Base-by-base conservation (phyloP, 2,113 vertebrate genomes). In the Leptocoma aspasia region DNA sequence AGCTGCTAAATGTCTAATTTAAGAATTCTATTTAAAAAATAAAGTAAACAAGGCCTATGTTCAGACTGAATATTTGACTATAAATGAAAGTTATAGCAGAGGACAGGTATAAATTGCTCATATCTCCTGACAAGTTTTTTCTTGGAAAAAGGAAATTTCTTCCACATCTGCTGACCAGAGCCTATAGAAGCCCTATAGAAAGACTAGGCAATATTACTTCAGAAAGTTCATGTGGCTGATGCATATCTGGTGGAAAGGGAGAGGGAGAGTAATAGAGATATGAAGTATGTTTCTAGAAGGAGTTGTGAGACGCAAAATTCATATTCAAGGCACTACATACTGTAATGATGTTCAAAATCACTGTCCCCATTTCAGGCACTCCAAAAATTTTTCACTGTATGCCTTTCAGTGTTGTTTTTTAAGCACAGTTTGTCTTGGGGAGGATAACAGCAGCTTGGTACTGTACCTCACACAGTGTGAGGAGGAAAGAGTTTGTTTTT, bases 381-480 rank as follows among this genome's bases (percentile, higher is more conserved):
- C n/a, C 3, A 68, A 77, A 88, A 30, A 8, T 23, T 44, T 83
- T 92, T 88, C 56, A 59, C 4, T 59, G 8, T 44, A 56, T 81
- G 39, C 12, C 35, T 13, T 86, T 83, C 30, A 37, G 35, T 83
- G 44, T 31, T 73, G 16, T 37, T 83, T 89, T 90, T 83, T 52
- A 80, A 66, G 60, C 12, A 23, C 1, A 59, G 30, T 22, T 90
- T 95, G 27, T 77, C 75, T 84, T 70, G 54, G 27, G 56, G 68
- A 86, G 39, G 64, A 86, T 92, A 90, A 73, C 22, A 84, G 82
- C 30, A 77, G 26, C 45, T 68, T 86, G 41, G 60, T 85, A 73
- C 52, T 63, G 11, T 94, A 96, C 94, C 87, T 90, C 96, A 97
- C 95, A 94, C 94, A 78, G 71, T 39, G 85, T 81, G 26, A 56